These are phyloP conservation scores for Actenoides lindsayi DNA, from an alignment of 2,113 vertebrate species.

Conservation along the genomic window DNA sequence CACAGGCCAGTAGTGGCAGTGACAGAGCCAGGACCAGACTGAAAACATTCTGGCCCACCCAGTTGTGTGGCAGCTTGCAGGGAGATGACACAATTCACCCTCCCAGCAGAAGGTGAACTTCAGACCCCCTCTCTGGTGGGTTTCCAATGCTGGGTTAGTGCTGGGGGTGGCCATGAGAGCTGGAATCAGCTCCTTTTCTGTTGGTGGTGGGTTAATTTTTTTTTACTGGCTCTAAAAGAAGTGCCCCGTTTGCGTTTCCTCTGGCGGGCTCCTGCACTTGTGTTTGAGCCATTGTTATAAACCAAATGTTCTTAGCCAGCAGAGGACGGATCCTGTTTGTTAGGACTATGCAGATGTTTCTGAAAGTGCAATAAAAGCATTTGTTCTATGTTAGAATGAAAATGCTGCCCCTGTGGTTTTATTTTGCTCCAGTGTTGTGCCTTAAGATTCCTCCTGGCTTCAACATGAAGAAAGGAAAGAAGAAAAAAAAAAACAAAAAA, in stretches of 20 bases:
- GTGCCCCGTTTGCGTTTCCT: neutral
- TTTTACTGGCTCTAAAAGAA: neutral
- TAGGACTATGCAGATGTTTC: constrained; percentile 71
- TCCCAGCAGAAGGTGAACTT: neutral
- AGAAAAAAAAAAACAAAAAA: accelerated
- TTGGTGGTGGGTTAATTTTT: neutral
- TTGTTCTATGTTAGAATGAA: constrained; percentile 72
- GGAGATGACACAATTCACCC: neutral
- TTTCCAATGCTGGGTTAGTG: neutral
- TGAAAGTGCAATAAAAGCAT: constrained; percentile 81
- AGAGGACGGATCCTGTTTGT: neutral
- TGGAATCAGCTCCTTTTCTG: neutral
- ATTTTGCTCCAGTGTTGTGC: neutral
- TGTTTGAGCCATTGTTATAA: neutral
- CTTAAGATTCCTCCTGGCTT: neutral
- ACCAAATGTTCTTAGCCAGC: neutral
- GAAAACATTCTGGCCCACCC: neutral
- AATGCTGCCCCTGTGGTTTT: neutral
- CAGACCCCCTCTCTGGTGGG: neutral
- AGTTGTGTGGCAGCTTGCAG: accelerated
- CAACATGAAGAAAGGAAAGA: accelerated
- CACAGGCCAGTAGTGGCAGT: neutral
- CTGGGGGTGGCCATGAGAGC: neutral
- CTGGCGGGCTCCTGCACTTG: neutral
- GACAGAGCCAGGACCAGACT: neutral